A percentile compares a stretch with the other conserved stretches of the same genome.
Evolutionary conservation across 1,140 invertebrate species (phyloP).

Genomic region (Trinorchestia longiramus): DNA sequence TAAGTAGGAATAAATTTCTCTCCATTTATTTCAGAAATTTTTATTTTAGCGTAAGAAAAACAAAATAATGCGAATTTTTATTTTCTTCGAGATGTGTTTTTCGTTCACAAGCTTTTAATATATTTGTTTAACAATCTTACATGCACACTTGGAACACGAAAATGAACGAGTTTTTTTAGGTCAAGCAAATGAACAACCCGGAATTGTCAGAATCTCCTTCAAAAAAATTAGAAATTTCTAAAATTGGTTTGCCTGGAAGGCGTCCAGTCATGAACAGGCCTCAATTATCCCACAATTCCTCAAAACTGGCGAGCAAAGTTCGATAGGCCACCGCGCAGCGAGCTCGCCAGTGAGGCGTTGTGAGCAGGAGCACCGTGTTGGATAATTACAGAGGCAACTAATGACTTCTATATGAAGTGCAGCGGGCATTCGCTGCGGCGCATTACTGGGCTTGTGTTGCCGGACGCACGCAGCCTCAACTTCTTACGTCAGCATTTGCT

Average conservation of each 20-base stretch:
- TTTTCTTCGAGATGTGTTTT: too few species aligned
- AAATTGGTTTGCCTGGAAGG: neutral
- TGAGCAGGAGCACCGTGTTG: neutral
- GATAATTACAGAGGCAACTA: neutral
- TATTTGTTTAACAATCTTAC: too few species aligned
- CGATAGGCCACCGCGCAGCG: neutral
- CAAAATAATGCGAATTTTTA: too few species aligned
- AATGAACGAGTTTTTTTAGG: too few species aligned
- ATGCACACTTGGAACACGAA: too few species aligned
- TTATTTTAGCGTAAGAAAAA: too few species aligned
- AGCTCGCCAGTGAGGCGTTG: neutral
- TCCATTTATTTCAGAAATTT: too few species aligned
- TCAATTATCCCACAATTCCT: neutral
- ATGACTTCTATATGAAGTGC: neutral
- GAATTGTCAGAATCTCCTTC: neutral
- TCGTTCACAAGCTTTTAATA: too few species aligned
- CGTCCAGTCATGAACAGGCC: neutral
- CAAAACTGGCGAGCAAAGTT: neutral
- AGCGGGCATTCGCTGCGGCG: neutral
- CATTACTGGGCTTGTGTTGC: neutral
- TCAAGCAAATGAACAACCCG: too few species aligned
- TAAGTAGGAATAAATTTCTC: too few species aligned
- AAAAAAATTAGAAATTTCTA: neutral
- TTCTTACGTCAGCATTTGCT: neutral
- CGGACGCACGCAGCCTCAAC: too few species aligned